These are phyloP conservation scores for Trachemys scripta DNA, from an alignment of 2,113 vertebrate species.

Conservation along the genomic window DNA sequence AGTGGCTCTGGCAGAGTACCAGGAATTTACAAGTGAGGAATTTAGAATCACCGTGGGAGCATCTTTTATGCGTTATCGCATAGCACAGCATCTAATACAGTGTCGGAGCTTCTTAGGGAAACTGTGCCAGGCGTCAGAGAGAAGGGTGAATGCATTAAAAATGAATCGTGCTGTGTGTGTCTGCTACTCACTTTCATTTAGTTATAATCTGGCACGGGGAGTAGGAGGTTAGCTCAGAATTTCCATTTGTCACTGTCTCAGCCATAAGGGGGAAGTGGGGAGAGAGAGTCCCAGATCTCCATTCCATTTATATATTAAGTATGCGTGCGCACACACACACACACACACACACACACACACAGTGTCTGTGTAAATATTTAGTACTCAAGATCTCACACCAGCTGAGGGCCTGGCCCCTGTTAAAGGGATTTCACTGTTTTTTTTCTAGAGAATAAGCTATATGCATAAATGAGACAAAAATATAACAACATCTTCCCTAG, in stretches of 20 bases:
- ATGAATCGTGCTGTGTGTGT: neutral
- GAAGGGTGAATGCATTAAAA: neutral
- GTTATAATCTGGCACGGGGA: neutral
- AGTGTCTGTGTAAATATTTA: neutral
- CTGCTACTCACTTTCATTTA: neutral
- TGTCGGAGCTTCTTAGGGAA: neutral
- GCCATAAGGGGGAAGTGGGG: neutral
- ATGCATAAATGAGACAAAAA: neutral
- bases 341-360: neutral
- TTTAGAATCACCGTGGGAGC: neutral
- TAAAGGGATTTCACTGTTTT: neutral
- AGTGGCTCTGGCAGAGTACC: neutral
- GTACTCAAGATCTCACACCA: neutral
- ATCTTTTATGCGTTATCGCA: neutral
- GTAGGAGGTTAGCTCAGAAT: neutral
- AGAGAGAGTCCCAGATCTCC: neutral
- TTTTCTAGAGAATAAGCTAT: neutral
- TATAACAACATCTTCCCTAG: neutral
- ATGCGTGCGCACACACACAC: accelerated
- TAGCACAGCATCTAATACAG: neutral
- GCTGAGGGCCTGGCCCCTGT: neutral
- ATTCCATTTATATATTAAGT: neutral
- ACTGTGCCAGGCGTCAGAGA: neutral
- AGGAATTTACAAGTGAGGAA: neutral
- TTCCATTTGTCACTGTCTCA: neutral